A percentile compares a stretch with the other conserved stretches of the same genome.
Evolutionary conservation across 2,797 vertebrate genomes (phyloP).

Genomic region (Danio aesculapii): DNA sequence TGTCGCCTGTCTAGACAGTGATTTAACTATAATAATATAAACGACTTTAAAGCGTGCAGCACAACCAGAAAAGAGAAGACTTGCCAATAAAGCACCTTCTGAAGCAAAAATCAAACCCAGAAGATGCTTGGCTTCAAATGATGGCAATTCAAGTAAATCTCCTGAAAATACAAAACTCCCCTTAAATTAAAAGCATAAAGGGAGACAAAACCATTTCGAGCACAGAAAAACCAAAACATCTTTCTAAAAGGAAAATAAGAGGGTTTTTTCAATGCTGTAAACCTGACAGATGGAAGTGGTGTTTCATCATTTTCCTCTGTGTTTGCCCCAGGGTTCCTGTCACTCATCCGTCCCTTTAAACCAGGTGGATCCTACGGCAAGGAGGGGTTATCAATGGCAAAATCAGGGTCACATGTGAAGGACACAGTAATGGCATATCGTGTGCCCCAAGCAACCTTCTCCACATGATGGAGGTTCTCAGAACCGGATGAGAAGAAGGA

Average conservation of each 20-base stretch:
- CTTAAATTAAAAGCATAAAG: constrained; percentile 11
- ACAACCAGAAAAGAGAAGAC: constrained; percentile 16
- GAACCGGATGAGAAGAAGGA: constrained; percentile 97
- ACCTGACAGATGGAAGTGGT: neutral
- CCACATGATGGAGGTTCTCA: constrained; percentile 94
- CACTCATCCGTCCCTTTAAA: constrained; percentile 50
- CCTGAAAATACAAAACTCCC: constrained; percentile 20
- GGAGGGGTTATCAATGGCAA: constrained; percentile 85
- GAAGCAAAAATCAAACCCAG: constrained; percentile 17
- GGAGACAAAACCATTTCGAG: neutral
- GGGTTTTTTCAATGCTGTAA: neutral
- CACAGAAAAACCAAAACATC: constrained; percentile 8
- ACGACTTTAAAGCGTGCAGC: constrained; percentile 1
- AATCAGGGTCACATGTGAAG: constrained; percentile 91
- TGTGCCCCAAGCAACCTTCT: constrained; percentile 75
- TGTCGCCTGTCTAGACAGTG: constrained; percentile 35
- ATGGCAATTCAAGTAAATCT: constrained; percentile 3
- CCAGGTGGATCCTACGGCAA: constrained; percentile 66
- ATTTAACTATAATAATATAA: constrained; percentile 44
- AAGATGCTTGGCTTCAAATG: neutral
- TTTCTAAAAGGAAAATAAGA: neutral
- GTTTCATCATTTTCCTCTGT: constrained; percentile 13
- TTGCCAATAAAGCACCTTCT: neutral
- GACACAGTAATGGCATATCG: constrained; percentile 84
- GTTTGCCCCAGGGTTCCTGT: constrained; percentile 63